Evolutionary conservation across 2,113 vertebrate genomes (phyloP).

Genomic region (Grallaria varia): DNA sequence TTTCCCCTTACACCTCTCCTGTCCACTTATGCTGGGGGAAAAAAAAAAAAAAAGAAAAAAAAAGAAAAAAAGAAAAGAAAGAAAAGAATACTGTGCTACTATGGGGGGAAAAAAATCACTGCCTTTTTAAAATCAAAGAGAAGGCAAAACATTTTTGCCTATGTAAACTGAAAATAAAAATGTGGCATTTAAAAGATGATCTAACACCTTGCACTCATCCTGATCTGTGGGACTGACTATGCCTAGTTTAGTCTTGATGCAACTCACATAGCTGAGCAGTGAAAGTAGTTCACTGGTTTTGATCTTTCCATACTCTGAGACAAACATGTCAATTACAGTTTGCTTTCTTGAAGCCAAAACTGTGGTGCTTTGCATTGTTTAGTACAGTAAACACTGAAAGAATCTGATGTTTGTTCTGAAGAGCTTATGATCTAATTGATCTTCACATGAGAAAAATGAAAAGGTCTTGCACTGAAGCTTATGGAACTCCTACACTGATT

Average conservation of each 20-base stretch:
- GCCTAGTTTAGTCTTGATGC: neutral
- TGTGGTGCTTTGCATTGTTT: slow-evolving; percentile 46
- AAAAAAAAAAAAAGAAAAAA: neutral
- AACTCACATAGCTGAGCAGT: neutral
- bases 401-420: slow-evolving; percentile 36
- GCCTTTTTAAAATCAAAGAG: neutral
- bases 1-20: neutral
- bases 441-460: slow-evolving; percentile 56
- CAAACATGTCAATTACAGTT: slow-evolving; percentile 62
- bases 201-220: neutral
- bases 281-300: slow-evolving; percentile 45
- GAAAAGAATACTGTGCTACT: accelerated
- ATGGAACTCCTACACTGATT: slow-evolving; percentile 45
- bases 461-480: slow-evolving; percentile 56
- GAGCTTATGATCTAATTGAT: slow-evolving; percentile 49
- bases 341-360: slow-evolving; percentile 43
- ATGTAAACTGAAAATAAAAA: neutral
- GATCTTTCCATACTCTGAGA: slow-evolving; percentile 29
- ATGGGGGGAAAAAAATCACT: neutral
- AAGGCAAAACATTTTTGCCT: neutral
- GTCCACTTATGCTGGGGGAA: neutral
- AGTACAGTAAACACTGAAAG: slow-evolving; percentile 21
- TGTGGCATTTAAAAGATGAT: neutral
- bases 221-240: neutral
- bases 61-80: neutral